Evolutionary conservation across 2,888 invertebrate genomes (phyloP), one percentile per base, ranked within the genome.

Genomic region (Morpho achilles): DNA sequence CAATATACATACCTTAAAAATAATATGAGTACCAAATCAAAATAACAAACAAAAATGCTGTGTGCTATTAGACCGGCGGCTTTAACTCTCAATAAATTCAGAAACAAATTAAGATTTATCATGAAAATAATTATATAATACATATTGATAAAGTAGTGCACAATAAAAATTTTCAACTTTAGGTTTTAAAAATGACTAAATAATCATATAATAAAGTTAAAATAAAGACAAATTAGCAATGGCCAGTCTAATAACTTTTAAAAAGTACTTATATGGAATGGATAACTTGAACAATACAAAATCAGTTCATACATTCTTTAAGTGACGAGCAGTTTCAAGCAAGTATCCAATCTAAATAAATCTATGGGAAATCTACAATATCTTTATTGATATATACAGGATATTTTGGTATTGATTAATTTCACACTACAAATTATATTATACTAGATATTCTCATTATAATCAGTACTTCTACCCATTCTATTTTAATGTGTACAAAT

Each of bases 11-110:
- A 58, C 56, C 82, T 83, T 84, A 85, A 79, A 61, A 80, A 81
- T 79, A 79, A 71, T 78, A 81, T 79, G 82, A 86, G 85, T 87
- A 84, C 76, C 76, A 75, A 78, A 79, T 77, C 73, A 75, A 56
- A 43, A 44, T 48, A 76, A 76, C 79, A 81, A 67, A 64, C 67
- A 69, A 65, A 32, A 69, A 67, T 58, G 66, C 67, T 66, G 60
- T 65, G 63, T 63, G 65, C 61, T 66, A 60, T 64, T 69, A 68
- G 69, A 67, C 70, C 61, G 65, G 80, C 79, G 77, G 55, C 58
- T 52, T 53, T 8, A 53, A 58, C 48, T 55, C 41, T n/a, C 41
- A 49, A 41, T 16, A 52, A 48, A 51, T 51, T 52, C 32, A 56
- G 39, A 41, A 41, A 46, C 8, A 54, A 46, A 5, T 32, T 32